Evolutionary conservation across 2,797 vertebrate species (phyloP).

Genomic region (Platyrinchus mystaceus): DNA sequence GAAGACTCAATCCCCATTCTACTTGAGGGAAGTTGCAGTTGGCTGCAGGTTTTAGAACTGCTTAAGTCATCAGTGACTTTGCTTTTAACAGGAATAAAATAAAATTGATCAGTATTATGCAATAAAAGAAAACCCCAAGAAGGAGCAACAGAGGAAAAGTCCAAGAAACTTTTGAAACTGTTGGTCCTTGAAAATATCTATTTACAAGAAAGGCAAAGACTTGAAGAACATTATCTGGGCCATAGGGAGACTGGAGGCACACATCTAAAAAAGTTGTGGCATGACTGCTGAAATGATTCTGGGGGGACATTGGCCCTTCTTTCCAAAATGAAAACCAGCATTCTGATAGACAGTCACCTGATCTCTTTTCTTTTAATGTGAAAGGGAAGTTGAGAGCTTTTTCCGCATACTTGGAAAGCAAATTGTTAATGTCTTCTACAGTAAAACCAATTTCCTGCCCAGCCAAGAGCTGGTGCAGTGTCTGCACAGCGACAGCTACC

Average conservation of each 20-base stretch:
- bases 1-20: not conserved
- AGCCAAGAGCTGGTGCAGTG: conserved; percentile 82
- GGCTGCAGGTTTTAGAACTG: not conserved
- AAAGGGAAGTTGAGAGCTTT: conserved; percentile 93
- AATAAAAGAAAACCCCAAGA: not conserved
- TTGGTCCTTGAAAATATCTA: not conserved
- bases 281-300: not conserved
- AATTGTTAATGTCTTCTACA: conserved; percentile 81
- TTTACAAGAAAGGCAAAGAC: not conserved
- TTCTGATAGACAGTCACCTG: conserved; percentile 75
- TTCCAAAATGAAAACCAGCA: not conserved
- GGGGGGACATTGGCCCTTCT: not conserved
- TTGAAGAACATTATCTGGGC: not conserved
- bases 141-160: not conserved
- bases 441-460: conserved; percentile 84
- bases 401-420: conserved; percentile 87
- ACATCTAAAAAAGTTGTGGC: not conserved
- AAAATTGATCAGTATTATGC: not conserved
- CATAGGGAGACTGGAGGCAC: not conserved
- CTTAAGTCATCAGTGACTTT: not conserved
- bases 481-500: conserved; percentile 84
- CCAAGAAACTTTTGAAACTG: not conserved
- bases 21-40: not conserved
- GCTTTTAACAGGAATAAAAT: not conserved
- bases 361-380: conserved; percentile 84